Evolutionary conservation across 2,888 invertebrate species (phyloP).

Genomic region (Trissolcus brochymenae): DNA sequence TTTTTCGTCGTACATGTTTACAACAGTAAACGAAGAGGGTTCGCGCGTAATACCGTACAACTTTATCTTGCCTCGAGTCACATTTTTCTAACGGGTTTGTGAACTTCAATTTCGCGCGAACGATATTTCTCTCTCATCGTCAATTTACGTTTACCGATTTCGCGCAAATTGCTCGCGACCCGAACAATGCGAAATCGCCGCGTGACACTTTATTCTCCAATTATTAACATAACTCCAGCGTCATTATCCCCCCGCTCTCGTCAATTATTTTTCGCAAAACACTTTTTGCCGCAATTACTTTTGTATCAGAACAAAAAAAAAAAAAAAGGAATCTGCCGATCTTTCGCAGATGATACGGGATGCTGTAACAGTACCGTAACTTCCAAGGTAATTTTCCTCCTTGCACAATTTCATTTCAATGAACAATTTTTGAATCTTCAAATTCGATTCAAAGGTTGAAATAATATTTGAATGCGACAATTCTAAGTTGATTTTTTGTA

Average conservation of each 20-base stretch:
- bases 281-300: slow-evolving; percentile 15
- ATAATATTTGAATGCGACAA: no score
- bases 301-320: slow-evolving; percentile 3
- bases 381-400: neutral
- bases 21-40: slow-evolving; percentile 21
- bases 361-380: slow-evolving; percentile 47
- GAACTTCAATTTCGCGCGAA: slow-evolving; percentile 7
- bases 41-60: slow-evolving; percentile 17
- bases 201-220: neutral
- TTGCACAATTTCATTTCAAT: slow-evolving; percentile 2
- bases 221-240: slow-evolving; percentile 3
- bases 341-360: slow-evolving; percentile 22
- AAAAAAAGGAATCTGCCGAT: slow-evolving; percentile 2
- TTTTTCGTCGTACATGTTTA: slow-evolving; percentile 1
- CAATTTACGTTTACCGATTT: slow-evolving; percentile 2
- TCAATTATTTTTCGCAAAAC: slow-evolving; percentile 3
- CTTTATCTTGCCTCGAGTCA: neutral
- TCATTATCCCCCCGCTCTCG: neutral
- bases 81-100: slow-evolving; percentile 16
- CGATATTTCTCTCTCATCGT: neutral
- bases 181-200: slow-evolving; percentile 7
- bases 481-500: no score
- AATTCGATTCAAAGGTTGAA: no score
- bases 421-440: no score
- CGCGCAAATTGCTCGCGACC: neutral